Base-by-base conservation (phyloP, 2,113 vertebrate genomes). In the Triplophysa dalaica region DNA sequence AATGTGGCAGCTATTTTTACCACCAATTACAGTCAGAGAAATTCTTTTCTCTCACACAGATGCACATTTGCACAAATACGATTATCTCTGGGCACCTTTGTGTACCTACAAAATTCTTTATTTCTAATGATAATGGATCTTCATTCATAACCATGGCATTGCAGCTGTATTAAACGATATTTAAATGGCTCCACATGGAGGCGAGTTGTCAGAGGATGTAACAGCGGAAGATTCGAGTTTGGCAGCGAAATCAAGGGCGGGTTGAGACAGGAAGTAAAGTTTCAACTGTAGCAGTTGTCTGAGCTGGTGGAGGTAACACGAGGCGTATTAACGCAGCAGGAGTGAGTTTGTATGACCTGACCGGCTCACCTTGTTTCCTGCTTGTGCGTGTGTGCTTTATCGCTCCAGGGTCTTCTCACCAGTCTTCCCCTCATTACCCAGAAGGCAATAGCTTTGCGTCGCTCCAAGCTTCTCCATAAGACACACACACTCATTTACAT, bases 11-110 rank as follows among this genome's bases (percentile, higher is more conserved):
- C 83, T 90, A 84, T 89, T 88, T 62, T 79, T 86, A 68, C 67
- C 83, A 88, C 86, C 88, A 89, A 89, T 92, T 89, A 91, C 81
- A 83, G 60, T 86, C 80, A 68, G 22, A 62, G 60, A 80, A 76
- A 68, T 78, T 72, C 43, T 62, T 65, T 70, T 83, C 38, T 61
- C 48, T 50, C 19, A 75, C 33, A 65, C 45, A 48, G 61, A 21
- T 54, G 70, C 65, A 81, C n/a, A 80, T 60, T 24, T 73, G 29
- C 50, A 66, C 60, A 72, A 45, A 70, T 63, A 70, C 29, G 16
- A 77, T 73, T 38, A 61, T 77, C 29, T 58, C 8, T 38, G 41
- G 48, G 12, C 21, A 45, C 86, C 84, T 69, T 77, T 41, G 80
- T 75, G 86, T 87, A 85, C 60, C 80, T 84, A 62, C 83, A 87